Base-by-base conservation (phyloP, 2,888 invertebrate species). In the Clepsis dumicolana region DNA sequence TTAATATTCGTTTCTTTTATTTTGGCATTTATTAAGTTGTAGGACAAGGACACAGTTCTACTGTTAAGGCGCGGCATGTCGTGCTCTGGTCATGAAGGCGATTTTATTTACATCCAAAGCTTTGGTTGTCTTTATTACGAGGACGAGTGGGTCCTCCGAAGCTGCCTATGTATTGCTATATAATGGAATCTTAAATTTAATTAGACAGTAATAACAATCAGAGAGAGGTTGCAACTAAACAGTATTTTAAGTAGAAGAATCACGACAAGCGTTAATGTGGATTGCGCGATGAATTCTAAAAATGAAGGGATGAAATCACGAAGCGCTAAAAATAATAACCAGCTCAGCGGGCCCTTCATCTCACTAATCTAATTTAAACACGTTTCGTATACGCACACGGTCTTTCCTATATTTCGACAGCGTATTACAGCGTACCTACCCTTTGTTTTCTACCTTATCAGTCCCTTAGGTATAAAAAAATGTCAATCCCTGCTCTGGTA, bases 251-350 rank as follows among this genome's bases (percentile, higher is more conserved):
- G 16, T 24, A 14, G 5, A 21, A 63, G 62, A 67, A 62, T 50
- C 67, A 57, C 50, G 50, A 44, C 21, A 12, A n/a, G 27, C 53
- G 18, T 53, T 41, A 21, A 71, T 71, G 71, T 71, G 70, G 57
- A 72, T 75, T 75, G 79, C 75, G 73, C 73, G 75, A 79, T 74
- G 77, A 79, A 85, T 83, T 84, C 80, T 80, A 83, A 85, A 88
- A 86, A 82, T 79, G 82, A 81, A 84, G 84, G 84, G 82, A 83
- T 83, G 80, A 79, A 80, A 82, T 83, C 80, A 80, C 83, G 83
- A 86, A 74, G 73, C 74, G 77, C 83, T 89, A 88, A 87, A 88
- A 82, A 88, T 88, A 89, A 77, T 72, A 71, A 70, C 70, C 71
- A 74, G 80, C 77, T 77, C 81, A 74, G 71, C 78, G 84, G 29